These are phyloP conservation scores for Drosophila fungiperda DNA, from an alignment of 2,888 invertebrate genomes.

Conservation along the genomic window DNA sequence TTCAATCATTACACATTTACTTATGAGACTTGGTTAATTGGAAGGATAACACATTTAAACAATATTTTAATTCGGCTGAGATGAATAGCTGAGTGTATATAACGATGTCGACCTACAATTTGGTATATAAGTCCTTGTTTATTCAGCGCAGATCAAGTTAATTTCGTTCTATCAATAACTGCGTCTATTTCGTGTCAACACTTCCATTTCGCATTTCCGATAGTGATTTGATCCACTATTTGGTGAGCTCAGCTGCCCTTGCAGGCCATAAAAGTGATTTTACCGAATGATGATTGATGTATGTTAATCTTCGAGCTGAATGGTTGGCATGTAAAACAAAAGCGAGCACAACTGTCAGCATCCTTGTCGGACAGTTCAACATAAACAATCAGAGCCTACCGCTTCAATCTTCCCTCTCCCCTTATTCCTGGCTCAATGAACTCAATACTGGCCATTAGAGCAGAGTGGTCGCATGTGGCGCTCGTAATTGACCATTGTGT, in stretches of 20 bases:
- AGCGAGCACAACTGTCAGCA: slow-evolving; percentile 60
- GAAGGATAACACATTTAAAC: slow-evolving; percentile 9
- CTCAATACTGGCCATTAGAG: slow-evolving; percentile 35
- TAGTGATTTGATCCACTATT: neutral
- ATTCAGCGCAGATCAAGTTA: neutral
- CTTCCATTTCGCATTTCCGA: neutral
- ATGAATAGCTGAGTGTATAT: neutral
- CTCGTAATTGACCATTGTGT: slow-evolving; percentile 66
- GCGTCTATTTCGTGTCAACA: neutral
- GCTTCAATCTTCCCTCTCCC: neutral
- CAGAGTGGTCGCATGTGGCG: slow-evolving; percentile 20
- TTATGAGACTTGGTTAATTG: slow-evolving; percentile 61
- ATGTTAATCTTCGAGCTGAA: slow-evolving; percentile 27
- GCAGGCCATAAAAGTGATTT: slow-evolving; percentile 1
- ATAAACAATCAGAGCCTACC: slow-evolving; percentile 46
- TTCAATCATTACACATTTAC: slow-evolving; percentile 66
- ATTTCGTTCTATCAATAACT: neutral
- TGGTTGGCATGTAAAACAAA: slow-evolving; percentile 63
- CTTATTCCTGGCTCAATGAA: neutral
- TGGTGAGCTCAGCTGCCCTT: neutral
- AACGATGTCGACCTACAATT: neutral
- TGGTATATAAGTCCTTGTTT: neutral
- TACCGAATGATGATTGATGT: slow-evolving; percentile 41
- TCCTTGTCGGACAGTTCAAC: slow-evolving; percentile 34
- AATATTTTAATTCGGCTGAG: slow-evolving; percentile 1